phyloP scores from a whole-genome alignment of 92 coral and sea anemone species.

The Nematostella vectensis region DNA sequence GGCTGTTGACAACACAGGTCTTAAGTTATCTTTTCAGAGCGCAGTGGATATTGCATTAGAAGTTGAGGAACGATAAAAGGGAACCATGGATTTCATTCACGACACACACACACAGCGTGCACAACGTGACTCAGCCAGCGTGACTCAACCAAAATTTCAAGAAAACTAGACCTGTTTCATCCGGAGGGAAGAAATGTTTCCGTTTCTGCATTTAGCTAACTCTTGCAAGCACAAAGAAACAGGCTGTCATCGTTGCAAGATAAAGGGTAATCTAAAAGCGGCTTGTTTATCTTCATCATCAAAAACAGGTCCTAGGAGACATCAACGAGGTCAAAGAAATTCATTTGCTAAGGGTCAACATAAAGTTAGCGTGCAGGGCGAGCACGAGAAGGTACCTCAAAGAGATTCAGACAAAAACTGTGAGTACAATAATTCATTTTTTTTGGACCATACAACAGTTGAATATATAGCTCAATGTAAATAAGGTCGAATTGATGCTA shows the following conservation, averaged over 20 bases:
- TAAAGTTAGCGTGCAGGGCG: too few relatives aligned
- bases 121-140: neutral
- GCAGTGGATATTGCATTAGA: neutral
- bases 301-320: neutral
- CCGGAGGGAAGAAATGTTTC: too few relatives aligned
- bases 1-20: neutral
- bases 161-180: too few relatives aligned
- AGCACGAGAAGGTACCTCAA: neutral
- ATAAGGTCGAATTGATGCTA: neutral
- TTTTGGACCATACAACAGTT: neutral
- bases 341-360: too few relatives aligned
- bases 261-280: neutral
- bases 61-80: neutral
- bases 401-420: neutral
- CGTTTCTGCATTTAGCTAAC: neutral
- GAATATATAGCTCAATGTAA: constrained; percentile 5
- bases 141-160: too few relatives aligned
- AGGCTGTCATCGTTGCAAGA: neutral
- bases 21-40: neutral
- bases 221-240: neutral
- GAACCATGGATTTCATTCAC: neutral
- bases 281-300: neutral
- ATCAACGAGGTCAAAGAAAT: too few relatives aligned
- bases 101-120: neutral
- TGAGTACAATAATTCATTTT: constrained; percentile 1